Percentiles rank a stretch among this genome's conserved stretches.
These are phyloP conservation scores for Protophormia terraenovae DNA, from an alignment of 2,888 invertebrate genomes.

Conservation along the genomic window DNA sequence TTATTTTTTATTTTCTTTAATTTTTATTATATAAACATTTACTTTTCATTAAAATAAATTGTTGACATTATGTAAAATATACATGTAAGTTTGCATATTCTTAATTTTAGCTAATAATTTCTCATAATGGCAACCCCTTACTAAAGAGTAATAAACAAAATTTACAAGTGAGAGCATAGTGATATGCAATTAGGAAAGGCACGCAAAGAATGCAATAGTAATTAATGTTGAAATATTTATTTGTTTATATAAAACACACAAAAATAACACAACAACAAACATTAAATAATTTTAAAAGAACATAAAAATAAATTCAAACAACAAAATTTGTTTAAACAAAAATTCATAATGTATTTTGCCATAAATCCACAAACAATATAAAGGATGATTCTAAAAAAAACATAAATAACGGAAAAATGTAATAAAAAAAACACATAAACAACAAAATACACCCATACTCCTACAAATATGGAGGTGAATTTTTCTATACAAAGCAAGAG, in stretches of 20 bases:
- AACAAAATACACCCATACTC: background rate
- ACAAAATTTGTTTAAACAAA: background rate
- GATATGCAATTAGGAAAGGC: background rate
- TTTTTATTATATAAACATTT: too few species aligned
- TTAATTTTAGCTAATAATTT: too few species aligned
- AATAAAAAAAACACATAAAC: background rate
- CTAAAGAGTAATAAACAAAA: background rate
- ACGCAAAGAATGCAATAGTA: background rate
- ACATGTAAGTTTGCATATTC: too few species aligned
- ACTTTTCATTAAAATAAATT: too few species aligned
- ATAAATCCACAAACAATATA: background rate
- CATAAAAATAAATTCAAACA: background rate
- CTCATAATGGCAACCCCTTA: background rate
- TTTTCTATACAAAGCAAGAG: background rate
- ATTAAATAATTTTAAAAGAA: too few species aligned
- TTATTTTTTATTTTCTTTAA: too few species aligned
- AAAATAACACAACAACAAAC: background rate
- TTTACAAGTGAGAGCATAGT: background rate
- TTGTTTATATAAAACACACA: background rate
- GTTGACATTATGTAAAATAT: too few species aligned
- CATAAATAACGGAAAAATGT: background rate
- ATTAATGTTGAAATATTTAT: background rate
- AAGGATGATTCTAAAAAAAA: background rate
- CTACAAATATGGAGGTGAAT: constrained; percentile 7
- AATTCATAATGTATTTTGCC: background rate